Evolutionary conservation across 2,113 vertebrate genomes (phyloP).

Genomic region (Nibea coibor): DNA sequence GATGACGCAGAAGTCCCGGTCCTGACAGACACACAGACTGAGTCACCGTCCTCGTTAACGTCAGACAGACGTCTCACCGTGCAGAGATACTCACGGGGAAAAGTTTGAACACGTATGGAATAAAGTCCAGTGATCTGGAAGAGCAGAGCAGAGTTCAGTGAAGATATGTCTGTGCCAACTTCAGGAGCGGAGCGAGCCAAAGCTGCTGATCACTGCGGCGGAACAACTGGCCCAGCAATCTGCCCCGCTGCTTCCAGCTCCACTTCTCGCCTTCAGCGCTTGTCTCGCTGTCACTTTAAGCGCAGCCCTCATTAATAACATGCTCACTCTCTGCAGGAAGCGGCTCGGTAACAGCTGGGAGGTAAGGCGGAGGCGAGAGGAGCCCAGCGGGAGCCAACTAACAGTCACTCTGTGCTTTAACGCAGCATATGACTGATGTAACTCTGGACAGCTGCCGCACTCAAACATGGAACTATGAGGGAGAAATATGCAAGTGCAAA

Average conservation of each 20-base stretch:
- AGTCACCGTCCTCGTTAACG: too few species aligned
- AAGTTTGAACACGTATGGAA: slow-evolving; percentile 88
- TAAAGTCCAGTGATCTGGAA: slow-evolving; percentile 90
- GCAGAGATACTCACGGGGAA: slow-evolving; percentile 88
- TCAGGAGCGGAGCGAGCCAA: slow-evolving; percentile 30
- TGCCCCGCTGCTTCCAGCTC: slow-evolving; percentile 54
- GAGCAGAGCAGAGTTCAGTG: slow-evolving; percentile 35
- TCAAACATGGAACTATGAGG: not conserved
- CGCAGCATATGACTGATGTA: slow-evolving; percentile 59
- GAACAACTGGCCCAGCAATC: slow-evolving; percentile 61
- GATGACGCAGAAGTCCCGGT: slow-evolving; percentile 88
- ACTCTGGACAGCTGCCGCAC: slow-evolving; percentile 61
- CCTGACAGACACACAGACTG: slow-evolving; percentile 72
- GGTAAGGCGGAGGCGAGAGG: slow-evolving; percentile 67
- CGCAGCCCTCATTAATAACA: slow-evolving; percentile 79
- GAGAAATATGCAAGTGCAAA: not conserved
- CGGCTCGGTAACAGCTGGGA: slow-evolving; percentile 78
- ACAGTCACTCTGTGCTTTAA: slow-evolving; percentile 57
- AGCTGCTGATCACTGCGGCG: slow-evolving; percentile 30
- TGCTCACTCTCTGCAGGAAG: slow-evolving; percentile 75
- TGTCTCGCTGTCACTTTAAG: slow-evolving; percentile 74
- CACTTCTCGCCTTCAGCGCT: slow-evolving; percentile 54
- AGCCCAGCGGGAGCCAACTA: slow-evolving; percentile 73
- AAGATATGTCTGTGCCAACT: slow-evolving; percentile 45
- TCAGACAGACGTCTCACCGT: not conserved